phyloP scores from a whole-genome alignment of 64 coral and sea anemone genomes.

The Cladopsammia gracilis region DNA sequence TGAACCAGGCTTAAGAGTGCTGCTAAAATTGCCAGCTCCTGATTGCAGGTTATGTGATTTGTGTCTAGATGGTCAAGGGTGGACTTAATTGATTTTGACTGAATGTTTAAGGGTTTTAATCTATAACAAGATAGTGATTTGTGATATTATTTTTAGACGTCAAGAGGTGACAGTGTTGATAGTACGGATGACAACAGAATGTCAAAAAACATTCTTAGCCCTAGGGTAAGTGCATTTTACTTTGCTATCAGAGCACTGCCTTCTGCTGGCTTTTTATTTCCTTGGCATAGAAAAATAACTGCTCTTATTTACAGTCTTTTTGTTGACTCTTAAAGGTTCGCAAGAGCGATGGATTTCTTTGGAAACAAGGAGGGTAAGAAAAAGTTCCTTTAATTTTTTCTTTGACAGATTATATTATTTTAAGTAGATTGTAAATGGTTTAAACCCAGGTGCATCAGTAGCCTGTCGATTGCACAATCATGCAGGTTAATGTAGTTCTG shows the following conservation, averaged over 20 bases:
- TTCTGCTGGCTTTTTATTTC: neutral
- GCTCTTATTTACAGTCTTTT: neutral
- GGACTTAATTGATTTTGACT: neutral
- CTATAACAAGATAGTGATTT: neutral
- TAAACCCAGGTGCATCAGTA: too few relatives aligned
- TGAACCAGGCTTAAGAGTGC: too few relatives aligned
- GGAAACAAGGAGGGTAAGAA: conserved; percentile 97
- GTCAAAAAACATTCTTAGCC: neutral
- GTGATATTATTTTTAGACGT: neutral
- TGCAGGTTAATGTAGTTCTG: too few relatives aligned
- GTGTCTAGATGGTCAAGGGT: too few relatives aligned
- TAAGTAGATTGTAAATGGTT: too few relatives aligned
- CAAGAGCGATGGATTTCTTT: conserved; percentile 84
- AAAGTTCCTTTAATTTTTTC: neutral
- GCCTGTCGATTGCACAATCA: too few relatives aligned
- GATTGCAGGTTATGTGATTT: too few relatives aligned
- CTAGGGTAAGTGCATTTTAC: neutral
- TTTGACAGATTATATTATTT: neutral
- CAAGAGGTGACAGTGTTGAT: conserved; percentile 55
- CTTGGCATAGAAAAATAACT: neutral
- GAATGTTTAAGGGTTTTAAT: neutral
- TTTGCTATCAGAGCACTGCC: neutral
- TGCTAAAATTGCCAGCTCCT: too few relatives aligned
- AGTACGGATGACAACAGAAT: neutral
- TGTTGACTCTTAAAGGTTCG: conserved; percentile 62